Percentiles rank a stretch among this genome's conserved stretches.
These are phyloP conservation scores for Coleophora flavipennella DNA, from an alignment of 2,888 invertebrate species.

Conservation along the genomic window DNA sequence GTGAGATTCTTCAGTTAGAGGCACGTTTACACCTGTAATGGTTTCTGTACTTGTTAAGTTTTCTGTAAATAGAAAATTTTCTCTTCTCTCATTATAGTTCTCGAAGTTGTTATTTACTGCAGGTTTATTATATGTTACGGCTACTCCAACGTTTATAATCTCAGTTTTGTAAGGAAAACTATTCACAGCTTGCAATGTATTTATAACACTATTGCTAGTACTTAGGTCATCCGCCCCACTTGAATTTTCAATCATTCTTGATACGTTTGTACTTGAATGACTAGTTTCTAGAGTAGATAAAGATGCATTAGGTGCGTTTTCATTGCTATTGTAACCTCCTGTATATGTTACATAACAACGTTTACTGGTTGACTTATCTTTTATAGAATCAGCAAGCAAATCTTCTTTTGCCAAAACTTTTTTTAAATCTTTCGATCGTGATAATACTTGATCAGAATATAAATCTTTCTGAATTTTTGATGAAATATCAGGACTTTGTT, in stretches of 20 bases:
- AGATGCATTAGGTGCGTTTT: constrained; percentile 17
- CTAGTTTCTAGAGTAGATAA: constrained; percentile 23
- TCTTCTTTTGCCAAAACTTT: constrained; percentile 35
- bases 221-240: constrained; percentile 15
- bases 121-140: constrained; percentile 26
- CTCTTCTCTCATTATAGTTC: constrained; percentile 8
- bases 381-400: constrained; percentile 19
- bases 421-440: constrained; percentile 28
- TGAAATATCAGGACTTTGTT: constrained; percentile 15
- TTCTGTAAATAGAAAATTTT: constrained; percentile 13
- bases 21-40: not conserved
- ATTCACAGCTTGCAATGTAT: constrained; percentile 7
- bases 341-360: constrained; percentile 2
- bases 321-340: constrained; percentile 13
- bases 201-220: constrained; percentile 10
- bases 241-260: not conserved
- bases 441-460: constrained; percentile 23
- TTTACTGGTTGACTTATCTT: too few relatives aligned
- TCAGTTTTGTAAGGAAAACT: constrained; percentile 27
- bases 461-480: constrained; percentile 22
- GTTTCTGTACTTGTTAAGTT: constrained; percentile 23
- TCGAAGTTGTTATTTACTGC: constrained; percentile 12
- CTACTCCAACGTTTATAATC: constrained; percentile 34
- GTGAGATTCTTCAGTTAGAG: too few relatives aligned
- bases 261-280: constrained; percentile 27